These are phyloP conservation scores for Drosophila birchii DNA, from an alignment of 2,888 invertebrate genomes.

Conservation along the genomic window DNA sequence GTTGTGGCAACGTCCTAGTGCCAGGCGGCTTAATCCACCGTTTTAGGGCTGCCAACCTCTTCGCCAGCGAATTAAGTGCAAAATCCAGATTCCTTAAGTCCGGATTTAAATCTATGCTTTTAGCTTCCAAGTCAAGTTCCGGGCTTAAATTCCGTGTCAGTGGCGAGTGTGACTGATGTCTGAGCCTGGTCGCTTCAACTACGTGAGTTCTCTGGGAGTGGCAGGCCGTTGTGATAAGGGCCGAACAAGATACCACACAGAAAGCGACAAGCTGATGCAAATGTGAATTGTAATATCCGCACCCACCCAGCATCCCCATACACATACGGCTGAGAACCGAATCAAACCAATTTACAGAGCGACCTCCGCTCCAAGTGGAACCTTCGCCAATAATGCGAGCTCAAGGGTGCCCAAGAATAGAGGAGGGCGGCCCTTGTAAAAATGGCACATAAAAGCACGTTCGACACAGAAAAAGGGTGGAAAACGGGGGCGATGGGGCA, in stretches of 20 bases:
- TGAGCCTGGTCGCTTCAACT: slow-evolving; percentile 23
- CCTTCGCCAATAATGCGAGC: slow-evolving; percentile 33
- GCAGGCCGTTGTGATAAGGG: slow-evolving; percentile 1
- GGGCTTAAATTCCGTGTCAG: not conserved
- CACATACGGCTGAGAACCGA: slow-evolving; percentile 8
- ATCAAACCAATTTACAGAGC: slow-evolving; percentile 13
- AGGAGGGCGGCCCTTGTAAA: slow-evolving; percentile 14
- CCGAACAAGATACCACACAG: not conserved
- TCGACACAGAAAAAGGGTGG: slow-evolving; percentile 20
- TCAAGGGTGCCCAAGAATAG: slow-evolving; percentile 29
- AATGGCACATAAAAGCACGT: slow-evolving; percentile 36
- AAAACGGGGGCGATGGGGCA: slow-evolving; percentile 4
- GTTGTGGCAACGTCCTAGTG: slow-evolving; percentile 12
- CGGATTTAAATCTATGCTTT: slow-evolving; percentile 3
- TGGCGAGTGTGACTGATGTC: slow-evolving; percentile 27
- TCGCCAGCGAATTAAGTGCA: slow-evolving; percentile 1
- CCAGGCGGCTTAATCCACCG: slow-evolving; percentile 4
- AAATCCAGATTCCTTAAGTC: slow-evolving; percentile 2
- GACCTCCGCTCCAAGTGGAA: slow-evolving; percentile 36
- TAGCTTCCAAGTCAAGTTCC: not conserved
- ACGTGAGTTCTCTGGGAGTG: slow-evolving; percentile 21
- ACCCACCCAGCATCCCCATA: slow-evolving; percentile 3
- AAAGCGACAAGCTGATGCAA: not conserved
- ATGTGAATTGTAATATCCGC: not conserved
- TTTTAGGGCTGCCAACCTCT: slow-evolving; percentile 13